Evolutionary conservation across 2,113 vertebrate species (phyloP).

Genomic region (Bos javanicus): DNA sequence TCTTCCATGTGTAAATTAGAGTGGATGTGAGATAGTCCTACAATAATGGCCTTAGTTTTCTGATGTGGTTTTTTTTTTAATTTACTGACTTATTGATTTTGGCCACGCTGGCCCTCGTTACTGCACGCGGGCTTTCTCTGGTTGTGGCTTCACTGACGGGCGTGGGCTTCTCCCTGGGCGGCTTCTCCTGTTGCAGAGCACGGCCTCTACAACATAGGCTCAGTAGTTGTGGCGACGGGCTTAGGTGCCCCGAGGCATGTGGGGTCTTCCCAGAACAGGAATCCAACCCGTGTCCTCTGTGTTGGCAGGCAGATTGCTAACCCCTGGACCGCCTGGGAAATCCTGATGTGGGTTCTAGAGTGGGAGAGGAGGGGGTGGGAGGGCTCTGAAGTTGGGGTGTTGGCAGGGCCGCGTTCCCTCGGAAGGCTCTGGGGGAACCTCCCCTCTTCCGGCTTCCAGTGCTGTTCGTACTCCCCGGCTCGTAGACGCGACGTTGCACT

Average conservation of each 20-base stretch:
- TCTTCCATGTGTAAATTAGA: not conserved
- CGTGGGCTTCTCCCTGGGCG: accelerated
- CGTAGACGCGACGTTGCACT: accelerated
- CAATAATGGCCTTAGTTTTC: accelerated
- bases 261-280: not conserved
- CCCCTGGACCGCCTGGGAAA: not conserved
- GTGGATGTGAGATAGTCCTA: accelerated
- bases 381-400: not conserved
- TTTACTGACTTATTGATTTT: not conserved
- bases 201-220: not conserved
- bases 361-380: not conserved
- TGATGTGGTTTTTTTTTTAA: accelerated
- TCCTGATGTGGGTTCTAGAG: not conserved
- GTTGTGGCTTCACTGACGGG: accelerated
- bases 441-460: not conserved
- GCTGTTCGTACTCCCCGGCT: too few species aligned
- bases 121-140: not conserved
- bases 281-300: not conserved
- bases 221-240: not conserved
- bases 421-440: accelerated
- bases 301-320: not conserved
- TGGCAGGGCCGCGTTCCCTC: accelerated
- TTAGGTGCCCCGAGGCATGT: not conserved
- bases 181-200: not conserved
- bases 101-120: accelerated